phyloP scores from a whole-genome alignment of 2,113 vertebrate genomes.

The Polypterus senegalus region DNA sequence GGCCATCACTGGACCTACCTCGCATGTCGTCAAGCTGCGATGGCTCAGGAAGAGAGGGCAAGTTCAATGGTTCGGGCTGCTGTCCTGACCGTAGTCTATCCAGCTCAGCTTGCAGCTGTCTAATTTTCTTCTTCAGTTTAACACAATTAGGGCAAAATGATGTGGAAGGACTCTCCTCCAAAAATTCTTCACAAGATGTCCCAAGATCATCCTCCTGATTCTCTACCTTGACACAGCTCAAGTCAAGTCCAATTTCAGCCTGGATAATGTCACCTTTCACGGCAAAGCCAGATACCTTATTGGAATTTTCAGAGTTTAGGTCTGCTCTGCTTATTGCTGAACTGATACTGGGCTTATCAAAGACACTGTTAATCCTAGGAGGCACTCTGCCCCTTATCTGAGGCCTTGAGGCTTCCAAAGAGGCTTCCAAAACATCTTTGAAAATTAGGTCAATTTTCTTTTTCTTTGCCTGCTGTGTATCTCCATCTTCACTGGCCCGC shows the following conservation, averaged over 20 bases:
- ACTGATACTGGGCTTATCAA: slow-evolving; percentile 35
- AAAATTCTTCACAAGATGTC: slow-evolving; percentile 35
- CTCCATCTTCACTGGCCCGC: slow-evolving; percentile 60
- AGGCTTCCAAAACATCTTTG: slow-evolving; percentile 81
- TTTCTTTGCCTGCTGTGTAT: slow-evolving; percentile 75
- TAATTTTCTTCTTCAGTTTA: slow-evolving; percentile 75
- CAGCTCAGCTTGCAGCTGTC: slow-evolving; percentile 82
- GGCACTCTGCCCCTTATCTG: slow-evolving; percentile 49
- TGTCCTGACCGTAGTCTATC: slow-evolving; percentile 67
- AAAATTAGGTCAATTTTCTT: slow-evolving; percentile 92
- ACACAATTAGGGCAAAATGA: slow-evolving; percentile 93
- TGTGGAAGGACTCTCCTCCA: slow-evolving; percentile 64
- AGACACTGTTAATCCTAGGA: slow-evolving; percentile 35
- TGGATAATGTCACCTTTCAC: slow-evolving; percentile 10
- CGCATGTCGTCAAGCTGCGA: slow-evolving; percentile 68
- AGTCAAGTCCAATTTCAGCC: slow-evolving; percentile 12
- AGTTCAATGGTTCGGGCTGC: slow-evolving; percentile 33
- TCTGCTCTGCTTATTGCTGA: slow-evolving; percentile 26
- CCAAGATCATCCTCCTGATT: slow-evolving; percentile 54
- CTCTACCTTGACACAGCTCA: slow-evolving; percentile 54
- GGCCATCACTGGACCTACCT: slow-evolving; percentile 53
- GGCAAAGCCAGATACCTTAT: slow-evolving; percentile 20
- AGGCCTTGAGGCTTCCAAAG: slow-evolving; percentile 56
- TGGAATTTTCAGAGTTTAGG: slow-evolving; percentile 29
- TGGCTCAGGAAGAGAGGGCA: slow-evolving; percentile 63